These are phyloP conservation scores for Steatornis caripensis DNA, from an alignment of 2,113 vertebrate genomes.

Conservation along the genomic window DNA sequence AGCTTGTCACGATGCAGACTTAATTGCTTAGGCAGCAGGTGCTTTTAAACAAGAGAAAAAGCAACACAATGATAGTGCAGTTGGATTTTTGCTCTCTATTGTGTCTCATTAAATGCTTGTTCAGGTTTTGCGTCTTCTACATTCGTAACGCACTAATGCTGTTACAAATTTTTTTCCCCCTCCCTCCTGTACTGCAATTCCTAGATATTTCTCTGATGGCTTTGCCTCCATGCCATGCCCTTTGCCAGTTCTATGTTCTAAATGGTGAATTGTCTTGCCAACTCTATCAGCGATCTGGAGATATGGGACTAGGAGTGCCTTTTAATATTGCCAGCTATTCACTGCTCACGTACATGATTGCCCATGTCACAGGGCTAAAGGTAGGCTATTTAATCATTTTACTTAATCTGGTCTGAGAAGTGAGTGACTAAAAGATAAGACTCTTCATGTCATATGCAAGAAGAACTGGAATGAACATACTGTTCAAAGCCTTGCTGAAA, in stretches of 20 bases:
- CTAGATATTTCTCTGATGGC: conserved; percentile 92
- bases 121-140: background rate
- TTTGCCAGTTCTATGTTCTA: conserved; percentile 94
- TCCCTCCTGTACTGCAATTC: background rate
- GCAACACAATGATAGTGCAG: background rate
- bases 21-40: background rate
- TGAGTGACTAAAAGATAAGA: background rate
- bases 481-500: background rate
- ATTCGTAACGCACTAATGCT: background rate
- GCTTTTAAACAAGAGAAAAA: background rate
- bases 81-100: background rate
- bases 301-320: conserved; percentile 96
- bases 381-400: conserved; percentile 57
- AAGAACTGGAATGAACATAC: background rate
- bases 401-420: background rate
- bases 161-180: accelerated
- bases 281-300: conserved; percentile 93
- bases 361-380: conserved; percentile 91
- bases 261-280: conserved; percentile 94
- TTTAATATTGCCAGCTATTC: conserved; percentile 98
- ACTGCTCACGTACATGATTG: conserved; percentile 95
- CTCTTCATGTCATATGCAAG: background rate
- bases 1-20: background rate
- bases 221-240: conserved; percentile 91
- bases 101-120: background rate